A percentile compares a stretch with the other conserved stretches of the same genome.
Conservation (phyloP, 2,888 invertebrate genomes). For the Calephelis perditalis region DNA sequence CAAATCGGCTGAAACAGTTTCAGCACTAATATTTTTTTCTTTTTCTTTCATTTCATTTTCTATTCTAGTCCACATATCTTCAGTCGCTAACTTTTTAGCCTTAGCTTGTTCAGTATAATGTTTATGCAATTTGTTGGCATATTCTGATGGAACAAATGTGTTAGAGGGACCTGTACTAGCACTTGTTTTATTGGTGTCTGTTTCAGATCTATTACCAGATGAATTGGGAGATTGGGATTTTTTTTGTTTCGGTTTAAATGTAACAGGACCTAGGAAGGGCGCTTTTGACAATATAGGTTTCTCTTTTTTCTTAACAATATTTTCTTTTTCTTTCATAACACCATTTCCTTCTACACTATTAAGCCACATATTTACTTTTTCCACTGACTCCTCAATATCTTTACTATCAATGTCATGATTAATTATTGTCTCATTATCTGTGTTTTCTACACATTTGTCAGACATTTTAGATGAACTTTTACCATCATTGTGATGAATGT, state of each 20-base stretch:
- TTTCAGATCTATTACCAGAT: background rate
- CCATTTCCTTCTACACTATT: background rate
- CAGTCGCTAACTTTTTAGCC: background rate
- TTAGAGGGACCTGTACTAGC: background rate
- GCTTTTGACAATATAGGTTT: background rate
- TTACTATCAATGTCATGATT: background rate
- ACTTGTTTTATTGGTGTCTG: background rate
- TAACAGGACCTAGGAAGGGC: background rate
- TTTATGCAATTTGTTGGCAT: background rate
- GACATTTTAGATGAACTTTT: background rate
- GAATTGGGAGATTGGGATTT: background rate
- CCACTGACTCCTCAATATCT: background rate
- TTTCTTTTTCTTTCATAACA: background rate
- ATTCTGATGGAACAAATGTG: background rate
- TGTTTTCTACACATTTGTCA: background rate
- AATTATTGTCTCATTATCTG: background rate
- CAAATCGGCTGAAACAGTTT: background rate
- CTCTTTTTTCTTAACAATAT: background rate
- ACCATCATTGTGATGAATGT: background rate
- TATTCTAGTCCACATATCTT: conserved; percentile 7
- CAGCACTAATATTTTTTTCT: background rate
- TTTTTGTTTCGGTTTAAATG: background rate
- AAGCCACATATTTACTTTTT: conserved; percentile 1
- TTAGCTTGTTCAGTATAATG: background rate
- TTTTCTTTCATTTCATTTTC: conserved; percentile 8